phyloP scores from a whole-genome alignment of 2,797 vertebrate species.

The Tapirus indicus region DNA sequence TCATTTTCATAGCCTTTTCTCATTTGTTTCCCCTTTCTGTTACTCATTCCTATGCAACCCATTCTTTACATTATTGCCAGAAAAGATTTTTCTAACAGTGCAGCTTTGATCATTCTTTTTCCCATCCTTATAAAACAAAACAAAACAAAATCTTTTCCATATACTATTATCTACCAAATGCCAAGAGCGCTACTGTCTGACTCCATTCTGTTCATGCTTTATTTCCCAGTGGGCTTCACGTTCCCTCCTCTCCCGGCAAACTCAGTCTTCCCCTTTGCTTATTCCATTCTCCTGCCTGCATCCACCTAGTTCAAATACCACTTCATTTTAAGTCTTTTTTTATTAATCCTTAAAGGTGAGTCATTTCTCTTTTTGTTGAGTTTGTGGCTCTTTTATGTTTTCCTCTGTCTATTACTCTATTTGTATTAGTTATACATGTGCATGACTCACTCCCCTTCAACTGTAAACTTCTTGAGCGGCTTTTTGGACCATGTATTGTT shows the following conservation, averaged over 20 bases:
- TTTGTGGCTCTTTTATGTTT: not conserved
- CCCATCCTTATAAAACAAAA: conserved; percentile 7
- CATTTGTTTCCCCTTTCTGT: conserved; percentile 50
- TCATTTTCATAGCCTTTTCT: conserved; percentile 40
- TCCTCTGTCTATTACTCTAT: not conserved
- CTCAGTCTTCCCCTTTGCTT: not conserved
- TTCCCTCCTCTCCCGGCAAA: not conserved
- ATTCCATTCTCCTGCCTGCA: not conserved
- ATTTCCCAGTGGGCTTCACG: not conserved
- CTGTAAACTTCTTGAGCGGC: not conserved
- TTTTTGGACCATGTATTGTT: conserved; percentile 2
- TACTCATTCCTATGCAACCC: not conserved
- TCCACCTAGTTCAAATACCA: not conserved
- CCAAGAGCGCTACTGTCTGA: not conserved
- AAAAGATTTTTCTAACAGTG: conserved; percentile 32
- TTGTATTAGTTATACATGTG: not conserved
- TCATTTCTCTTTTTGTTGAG: conserved; percentile 5
- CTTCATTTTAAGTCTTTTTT: not conserved
- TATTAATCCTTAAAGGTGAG: not conserved
- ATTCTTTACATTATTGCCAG: conserved; percentile 24
- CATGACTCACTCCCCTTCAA: not conserved
- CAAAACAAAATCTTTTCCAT: not conserved
- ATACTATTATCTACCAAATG: not conserved
- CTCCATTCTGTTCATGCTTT: conserved; percentile 1
- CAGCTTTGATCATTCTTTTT: conserved; percentile 1